A percentile compares a stretch with the other conserved stretches of the same genome.
These are phyloP conservation scores for Drosophila asahinai DNA, from an alignment of 1,140 invertebrate species.

Conservation along the genomic window DNA sequence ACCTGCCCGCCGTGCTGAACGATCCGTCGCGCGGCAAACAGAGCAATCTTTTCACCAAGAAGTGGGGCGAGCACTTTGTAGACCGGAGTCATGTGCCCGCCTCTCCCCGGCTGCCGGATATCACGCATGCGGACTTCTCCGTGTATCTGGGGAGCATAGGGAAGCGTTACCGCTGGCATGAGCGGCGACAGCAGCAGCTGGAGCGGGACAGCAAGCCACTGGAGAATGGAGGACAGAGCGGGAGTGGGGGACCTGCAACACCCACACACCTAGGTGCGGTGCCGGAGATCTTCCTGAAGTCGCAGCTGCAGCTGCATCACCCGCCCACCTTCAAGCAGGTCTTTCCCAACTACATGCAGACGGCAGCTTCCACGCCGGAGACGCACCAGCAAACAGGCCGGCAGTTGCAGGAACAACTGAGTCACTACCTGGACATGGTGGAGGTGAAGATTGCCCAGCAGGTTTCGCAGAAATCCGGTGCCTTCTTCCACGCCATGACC, in stretches of 20 bases:
- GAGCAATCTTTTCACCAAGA: slow-evolving; percentile 97
- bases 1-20: slow-evolving; percentile 97
- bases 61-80: slow-evolving; percentile 98
- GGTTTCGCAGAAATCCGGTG: slow-evolving; percentile 96
- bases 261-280: slow-evolving; percentile 87
- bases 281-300: slow-evolving; percentile 95
- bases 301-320: slow-evolving; percentile 93
- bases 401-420: slow-evolving; percentile 89
- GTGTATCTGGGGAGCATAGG: slow-evolving; percentile 93
- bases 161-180: slow-evolving; percentile 87
- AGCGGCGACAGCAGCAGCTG: slow-evolving; percentile 62
- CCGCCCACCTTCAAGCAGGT: slow-evolving; percentile 94
- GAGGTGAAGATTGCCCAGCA: slow-evolving; percentile 98
- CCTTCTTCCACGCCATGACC: slow-evolving; percentile 98
- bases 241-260: slow-evolving; percentile 70
- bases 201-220: slow-evolving; percentile 20
- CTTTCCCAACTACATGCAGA: slow-evolving; percentile 88
- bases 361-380: slow-evolving; percentile 43
- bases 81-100: slow-evolving; percentile 91
- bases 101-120: slow-evolving; percentile 93
- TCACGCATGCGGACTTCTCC: slow-evolving; percentile 94
- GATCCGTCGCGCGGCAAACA: slow-evolving; percentile 96
- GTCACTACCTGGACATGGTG: slow-evolving; percentile 97
- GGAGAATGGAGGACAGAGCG: slow-evolving; percentile 34
- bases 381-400: slow-evolving; percentile 84